Base-by-base conservation (phyloP, 2,888 invertebrate species). In the Halictus quadricinctus region DNA sequence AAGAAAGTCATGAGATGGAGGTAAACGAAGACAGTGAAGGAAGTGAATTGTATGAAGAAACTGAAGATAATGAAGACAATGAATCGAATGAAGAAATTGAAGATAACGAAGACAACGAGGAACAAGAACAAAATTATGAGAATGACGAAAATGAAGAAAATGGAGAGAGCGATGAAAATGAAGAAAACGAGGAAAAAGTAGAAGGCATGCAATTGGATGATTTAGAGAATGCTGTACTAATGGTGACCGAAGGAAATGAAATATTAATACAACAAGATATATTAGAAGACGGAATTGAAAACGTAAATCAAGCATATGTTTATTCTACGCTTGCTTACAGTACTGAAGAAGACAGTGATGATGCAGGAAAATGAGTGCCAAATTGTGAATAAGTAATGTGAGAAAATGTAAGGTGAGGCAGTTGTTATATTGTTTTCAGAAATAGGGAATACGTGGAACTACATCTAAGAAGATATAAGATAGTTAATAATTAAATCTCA, bases 181-280 rank as follows among this genome's bases (percentile, higher is more conserved):
- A 78, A 8, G 88, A 88, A 4, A 76, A 64, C 10, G 82, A 69
- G 10, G 75, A 76, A n/a, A 79, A 77, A 6, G 87, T 58, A 18
- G 88, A 87, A 8, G 87, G 73, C 0, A 85, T 82, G 18, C 83
- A 84, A 43, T 73, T 80, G n/a, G 89, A 88, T 6, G 90, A 86
- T 54, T 86, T 94, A 25, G 93, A 94, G 60, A 94, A 94, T n/a
- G 93, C 94, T n/a, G 94, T 94, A 21, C 86, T 94, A 25, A 94
- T 94, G 93, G 92, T 94, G 41, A 88, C 92, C 0, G 94, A 94
- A 18, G 94, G 94, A 29, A 94, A 94, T 92, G 93, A 94, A 76
- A 94, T 94, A 81, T 90, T 94, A 54, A 94, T 94, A 73, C 93
- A 93, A 72, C 92, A 92, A 54, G 92, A 92, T 36, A 89, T 93